A percentile compares a stretch with the other conserved stretches of the same genome.
phyloP scores from a whole-genome alignment of 1,140 invertebrate species.

The Halyomorpha halys region DNA sequence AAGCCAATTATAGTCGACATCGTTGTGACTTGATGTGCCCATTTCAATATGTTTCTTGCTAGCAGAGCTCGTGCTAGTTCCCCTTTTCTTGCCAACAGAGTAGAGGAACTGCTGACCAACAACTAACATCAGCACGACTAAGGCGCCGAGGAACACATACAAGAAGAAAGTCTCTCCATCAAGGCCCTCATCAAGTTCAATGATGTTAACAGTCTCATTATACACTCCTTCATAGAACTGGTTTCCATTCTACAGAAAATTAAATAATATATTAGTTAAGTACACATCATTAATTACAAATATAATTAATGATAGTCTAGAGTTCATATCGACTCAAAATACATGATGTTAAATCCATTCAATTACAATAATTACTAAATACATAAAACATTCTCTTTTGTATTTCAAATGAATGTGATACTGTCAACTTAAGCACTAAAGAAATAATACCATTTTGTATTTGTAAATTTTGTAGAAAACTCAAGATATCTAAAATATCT shows the following conservation, averaged over 20 bases:
- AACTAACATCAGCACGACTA: slow-evolving; percentile 75
- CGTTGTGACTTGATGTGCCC: slow-evolving; percentile 74
- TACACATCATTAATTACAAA: no score
- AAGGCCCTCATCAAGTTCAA: slow-evolving; percentile 91
- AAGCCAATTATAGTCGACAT: slow-evolving; percentile 97
- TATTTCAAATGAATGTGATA: no score
- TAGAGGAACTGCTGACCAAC: slow-evolving; percentile 81
- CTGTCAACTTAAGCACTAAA: no score
- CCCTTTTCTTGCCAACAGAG: slow-evolving; percentile 55
- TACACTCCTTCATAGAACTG: slow-evolving; percentile 83
- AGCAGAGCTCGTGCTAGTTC: slow-evolving; percentile 43
- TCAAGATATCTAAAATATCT: no score
- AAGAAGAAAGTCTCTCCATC: slow-evolving; percentile 98
- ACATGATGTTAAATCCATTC: no score
- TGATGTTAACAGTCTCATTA: slow-evolving; percentile 96
- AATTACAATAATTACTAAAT: no score
- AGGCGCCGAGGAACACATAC: slow-evolving; percentile 85
- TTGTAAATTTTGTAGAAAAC: no score
- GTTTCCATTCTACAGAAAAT: slow-evolving; percentile 48
- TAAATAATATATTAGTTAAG: slow-evolving; percentile 3
- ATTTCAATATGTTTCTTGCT: slow-evolving; percentile 57
- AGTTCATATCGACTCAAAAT: no score
- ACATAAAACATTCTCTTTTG: no score
- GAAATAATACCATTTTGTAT: no score
- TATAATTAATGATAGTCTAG: no score